Base-by-base conservation (phyloP, 1,140 invertebrate genomes). In the Penaeus japonicus region DNA sequence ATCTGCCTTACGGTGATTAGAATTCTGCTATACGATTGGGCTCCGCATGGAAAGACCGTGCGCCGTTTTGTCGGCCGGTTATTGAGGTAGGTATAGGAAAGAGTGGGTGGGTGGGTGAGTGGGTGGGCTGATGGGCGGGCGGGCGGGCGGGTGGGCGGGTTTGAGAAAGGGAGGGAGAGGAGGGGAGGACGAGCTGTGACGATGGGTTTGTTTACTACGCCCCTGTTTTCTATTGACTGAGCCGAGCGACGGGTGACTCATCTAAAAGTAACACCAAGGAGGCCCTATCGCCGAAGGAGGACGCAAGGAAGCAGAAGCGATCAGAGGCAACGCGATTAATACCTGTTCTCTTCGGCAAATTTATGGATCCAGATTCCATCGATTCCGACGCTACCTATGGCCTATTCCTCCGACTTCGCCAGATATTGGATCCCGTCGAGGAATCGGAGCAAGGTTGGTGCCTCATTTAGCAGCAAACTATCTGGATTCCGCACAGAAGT, bases 1-100 rank as follows among this genome's bases (percentile, higher is more conserved):
- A 88, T 88, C 87, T 88, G 87, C 87, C 87, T 83, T 83, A 77
- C 87, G 87, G 87, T 88, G 87, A 88, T 88, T 88, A 88, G 87
- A 88, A 83, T 88, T 84, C 87, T 75, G 65, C 54, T 55, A 54
- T 59, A 81, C 87, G 85, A 88, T 88, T 88, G 87, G 87, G 83
- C 80, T 83, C n/a, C 32, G 70, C 75, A 15, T 73, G 70, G 59
- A 59, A 55, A 79, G 75, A 62, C n/a, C 73, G 20, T 55, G 39
- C 30, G 73, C 77, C 47, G 75, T 78, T 78, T 78, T 57, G 84
- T 78, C 54, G 73, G 12, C 30, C 47, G 73, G 55, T 85, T 85
- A 79, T 78, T 39, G 39, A 77, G 27, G 20, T 32, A 77, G 30
- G 39, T 27, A 77, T 27, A 32, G 73, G 30, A 77, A 77, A 77